Percentiles rank a stretch among this genome's conserved stretches.
Evolutionary conservation across 2,888 invertebrate genomes (phyloP).

Genomic region (Habrosyne pyritoides): DNA sequence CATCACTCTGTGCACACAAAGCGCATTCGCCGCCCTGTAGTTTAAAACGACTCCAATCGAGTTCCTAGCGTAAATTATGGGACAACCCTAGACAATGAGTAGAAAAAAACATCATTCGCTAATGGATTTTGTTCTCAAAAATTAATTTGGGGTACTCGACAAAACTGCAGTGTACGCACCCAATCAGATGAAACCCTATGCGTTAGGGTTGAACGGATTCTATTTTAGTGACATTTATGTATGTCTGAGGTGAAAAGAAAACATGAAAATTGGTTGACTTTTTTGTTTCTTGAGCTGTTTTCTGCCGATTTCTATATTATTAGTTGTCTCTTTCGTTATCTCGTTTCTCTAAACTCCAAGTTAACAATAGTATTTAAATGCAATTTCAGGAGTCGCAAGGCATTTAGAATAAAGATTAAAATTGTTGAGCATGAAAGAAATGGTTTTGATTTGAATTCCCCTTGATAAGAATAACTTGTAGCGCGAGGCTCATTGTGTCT

Average conservation of each 20-base stretch:
- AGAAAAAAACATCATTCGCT: constrained; percentile 76
- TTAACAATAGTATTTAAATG: too few relatives aligned
- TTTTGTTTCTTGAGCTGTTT: background rate
- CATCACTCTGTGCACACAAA: constrained; percentile 28
- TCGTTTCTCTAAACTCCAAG: too few relatives aligned
- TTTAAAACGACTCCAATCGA: constrained; percentile 76
- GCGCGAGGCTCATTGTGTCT: background rate
- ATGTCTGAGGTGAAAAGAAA: background rate
- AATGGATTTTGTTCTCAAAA: constrained; percentile 82
- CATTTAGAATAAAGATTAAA: too few relatives aligned
- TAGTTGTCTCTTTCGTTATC: background rate
- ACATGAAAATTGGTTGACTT: background rate
- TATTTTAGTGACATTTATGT: background rate
- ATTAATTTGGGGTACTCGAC: constrained; percentile 81
- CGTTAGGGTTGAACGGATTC: constrained; percentile 34
- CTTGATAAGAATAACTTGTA: background rate
- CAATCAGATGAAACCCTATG: constrained; percentile 62
- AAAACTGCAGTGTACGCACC: constrained; percentile 72
- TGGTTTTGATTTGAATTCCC: background rate
- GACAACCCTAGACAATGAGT: constrained; percentile 76
- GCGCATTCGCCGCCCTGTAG: constrained; percentile 74
- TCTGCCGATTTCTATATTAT: background rate
- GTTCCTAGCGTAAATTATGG: constrained; percentile 80
- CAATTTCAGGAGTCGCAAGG: too few relatives aligned
- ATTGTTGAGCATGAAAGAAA: too few relatives aligned